phyloP scores from a whole-genome alignment of 1,140 invertebrate species.

The Achatina immaculata region DNA sequence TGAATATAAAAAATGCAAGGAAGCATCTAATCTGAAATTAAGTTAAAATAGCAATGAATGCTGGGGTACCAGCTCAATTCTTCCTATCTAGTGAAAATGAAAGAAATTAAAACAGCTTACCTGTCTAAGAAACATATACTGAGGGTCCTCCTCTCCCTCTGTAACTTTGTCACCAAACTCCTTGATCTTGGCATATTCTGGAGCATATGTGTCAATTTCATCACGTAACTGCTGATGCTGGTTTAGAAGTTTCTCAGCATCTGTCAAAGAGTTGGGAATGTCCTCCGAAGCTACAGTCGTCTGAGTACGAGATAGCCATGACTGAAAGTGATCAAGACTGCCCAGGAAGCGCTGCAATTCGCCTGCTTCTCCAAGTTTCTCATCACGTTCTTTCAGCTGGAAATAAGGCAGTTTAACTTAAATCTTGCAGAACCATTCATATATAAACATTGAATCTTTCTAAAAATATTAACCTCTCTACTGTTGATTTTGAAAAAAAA shows the following conservation, averaged over 20 bases:
- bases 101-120: no score
- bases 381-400: conserved; percentile 93
- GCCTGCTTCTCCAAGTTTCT: conserved; percentile 97
- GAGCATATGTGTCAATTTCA: conserved; percentile 98
- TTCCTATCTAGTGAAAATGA: no score
- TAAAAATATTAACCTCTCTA: no score
- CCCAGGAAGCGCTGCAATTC: conserved; percentile 98
- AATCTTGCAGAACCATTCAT: background rate
- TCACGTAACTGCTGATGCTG: conserved; percentile 97
- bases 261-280: conserved; percentile 92
- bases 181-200: conserved; percentile 99
- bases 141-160: conserved; percentile 86
- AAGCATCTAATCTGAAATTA: no score
- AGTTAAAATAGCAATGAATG: no score
- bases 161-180: conserved; percentile 97
- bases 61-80: no score
- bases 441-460: no score
- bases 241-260: conserved; percentile 95
- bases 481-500: no score
- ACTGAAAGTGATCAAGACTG: conserved; percentile 99
- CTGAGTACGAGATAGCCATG: conserved; percentile 99
- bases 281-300: conserved; percentile 95
- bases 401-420: conserved; percentile 26
- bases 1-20: no score
- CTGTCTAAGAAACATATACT: conserved; percentile 98